Conservation (phyloP, 2,797 vertebrate genomes). For the Sphenodon punctatus region DNA sequence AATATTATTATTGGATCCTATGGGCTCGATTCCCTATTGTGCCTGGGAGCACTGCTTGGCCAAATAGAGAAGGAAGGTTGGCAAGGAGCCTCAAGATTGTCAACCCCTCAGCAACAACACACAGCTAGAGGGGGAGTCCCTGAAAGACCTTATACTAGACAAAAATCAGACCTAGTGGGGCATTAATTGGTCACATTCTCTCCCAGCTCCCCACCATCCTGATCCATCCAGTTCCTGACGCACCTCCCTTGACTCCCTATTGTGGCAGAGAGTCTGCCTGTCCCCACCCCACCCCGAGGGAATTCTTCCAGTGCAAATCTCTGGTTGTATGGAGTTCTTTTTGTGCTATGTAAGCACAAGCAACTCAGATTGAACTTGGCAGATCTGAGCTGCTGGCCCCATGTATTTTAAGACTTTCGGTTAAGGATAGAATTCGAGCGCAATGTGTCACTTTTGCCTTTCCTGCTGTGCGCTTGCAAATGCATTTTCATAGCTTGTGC, state of each 20-base stretch:
- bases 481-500: background rate
- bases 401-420: background rate
- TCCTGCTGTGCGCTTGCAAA: constrained; percentile 11
- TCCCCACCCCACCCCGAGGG: constrained; percentile 11
- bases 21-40: background rate
- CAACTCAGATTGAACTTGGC: constrained; percentile 10
- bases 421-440: background rate
- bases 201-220: constrained; percentile 16
- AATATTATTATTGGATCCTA: background rate
- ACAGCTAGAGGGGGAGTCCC: background rate
- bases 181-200: background rate
- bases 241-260: no score
- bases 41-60: background rate
- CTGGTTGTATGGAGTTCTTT: constrained; percentile 8
- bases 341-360: constrained; percentile 14
- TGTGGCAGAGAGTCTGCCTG: background rate
- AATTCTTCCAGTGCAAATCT: constrained; percentile 45
- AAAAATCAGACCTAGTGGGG: background rate
- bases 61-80: no score
- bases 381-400: background rate
- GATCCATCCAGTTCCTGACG: no score
- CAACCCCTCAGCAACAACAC: no score
- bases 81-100: constrained; percentile 36
- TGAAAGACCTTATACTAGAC: constrained; percentile 6
- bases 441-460: constrained; percentile 11